phyloP scores from a whole-genome alignment of 1,140 invertebrate genomes.

The Drosophila asahinai region DNA sequence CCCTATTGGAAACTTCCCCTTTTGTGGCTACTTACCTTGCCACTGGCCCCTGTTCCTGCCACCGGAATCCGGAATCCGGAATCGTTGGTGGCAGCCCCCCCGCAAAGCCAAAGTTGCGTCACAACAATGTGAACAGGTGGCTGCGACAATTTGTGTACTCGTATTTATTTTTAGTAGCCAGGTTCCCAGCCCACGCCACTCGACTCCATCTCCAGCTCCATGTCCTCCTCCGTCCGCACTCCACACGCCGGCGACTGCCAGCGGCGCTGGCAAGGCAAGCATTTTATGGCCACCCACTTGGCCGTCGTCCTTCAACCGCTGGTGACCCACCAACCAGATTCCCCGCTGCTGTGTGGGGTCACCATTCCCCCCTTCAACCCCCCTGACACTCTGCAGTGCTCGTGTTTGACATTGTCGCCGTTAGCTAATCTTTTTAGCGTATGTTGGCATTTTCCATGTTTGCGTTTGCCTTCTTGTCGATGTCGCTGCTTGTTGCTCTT shows the following conservation, averaged over 20 bases:
- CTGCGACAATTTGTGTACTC: conserved; percentile 82
- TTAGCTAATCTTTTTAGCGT: conserved; percentile 83
- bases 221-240: not conserved
- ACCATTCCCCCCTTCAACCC: conserved; percentile 9
- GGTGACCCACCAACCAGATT: conserved; percentile 44
- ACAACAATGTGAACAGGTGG: conserved; percentile 82
- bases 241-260: conserved; percentile 24
- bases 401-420: conserved; percentile 82
- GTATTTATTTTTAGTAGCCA: conserved; percentile 82
- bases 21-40: conserved; percentile 19
- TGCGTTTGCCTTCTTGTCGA: conserved; percentile 68
- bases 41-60: conserved; percentile 2
- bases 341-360: conserved; percentile 23
- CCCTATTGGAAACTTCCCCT: conserved; percentile 5
- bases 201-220: not conserved
- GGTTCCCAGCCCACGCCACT: conserved; percentile 30
- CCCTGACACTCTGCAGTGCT: conserved; percentile 36
- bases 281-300: conserved; percentile 73
- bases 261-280: conserved; percentile 46
- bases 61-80: conserved; percentile 16
- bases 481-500: conserved; percentile 55
- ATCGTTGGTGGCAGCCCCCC: conserved; percentile 6
- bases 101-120: conserved; percentile 62
- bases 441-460: conserved; percentile 83
- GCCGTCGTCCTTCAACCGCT: conserved; percentile 49